Conservation (phyloP, 2,113 vertebrate species). For the Periophthalmus modestus region DNA sequence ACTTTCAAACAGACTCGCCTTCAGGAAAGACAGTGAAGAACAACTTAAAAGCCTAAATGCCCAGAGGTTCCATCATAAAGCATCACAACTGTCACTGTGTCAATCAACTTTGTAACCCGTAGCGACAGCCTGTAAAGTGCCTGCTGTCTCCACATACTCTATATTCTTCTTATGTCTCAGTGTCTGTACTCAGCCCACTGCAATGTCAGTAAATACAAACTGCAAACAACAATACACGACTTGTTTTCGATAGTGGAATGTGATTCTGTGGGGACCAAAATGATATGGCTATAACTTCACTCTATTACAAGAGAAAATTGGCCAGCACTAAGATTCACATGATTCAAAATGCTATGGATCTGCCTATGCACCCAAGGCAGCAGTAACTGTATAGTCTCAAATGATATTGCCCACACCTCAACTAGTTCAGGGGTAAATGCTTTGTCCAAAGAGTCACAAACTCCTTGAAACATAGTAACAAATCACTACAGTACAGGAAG, state of each 20-base stretch:
- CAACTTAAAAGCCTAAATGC: slow-evolving; percentile 24
- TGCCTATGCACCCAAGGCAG: background rate
- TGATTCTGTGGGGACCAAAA: background rate
- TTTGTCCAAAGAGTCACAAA: background rate
- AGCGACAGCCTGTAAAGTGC: slow-evolving; percentile 9
- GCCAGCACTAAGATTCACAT: background rate
- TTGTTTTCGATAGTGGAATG: background rate
- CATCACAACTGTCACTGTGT: background rate
- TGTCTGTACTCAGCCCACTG: background rate
- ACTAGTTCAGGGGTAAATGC: background rate
- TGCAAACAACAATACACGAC: slow-evolving; percentile 2
- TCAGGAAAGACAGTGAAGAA: slow-evolving; percentile 8
- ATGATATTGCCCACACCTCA: background rate
- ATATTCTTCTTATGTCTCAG: slow-evolving; percentile 8
- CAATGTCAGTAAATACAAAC: background rate
- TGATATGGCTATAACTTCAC: background rate
- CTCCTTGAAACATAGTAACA: background rate
- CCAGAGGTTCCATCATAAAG: slow-evolving; percentile 24
- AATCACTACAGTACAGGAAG: no score
- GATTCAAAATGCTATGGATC: background rate
- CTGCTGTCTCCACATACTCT: slow-evolving; percentile 5
- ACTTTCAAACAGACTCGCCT: slow-evolving; percentile 13
- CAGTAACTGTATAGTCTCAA: background rate
- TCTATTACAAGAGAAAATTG: background rate
- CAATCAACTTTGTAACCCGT: background rate